Evolutionary conservation across 1,140 invertebrate species (phyloP).

Genomic region (Panagrolaimus sp.): DNA sequence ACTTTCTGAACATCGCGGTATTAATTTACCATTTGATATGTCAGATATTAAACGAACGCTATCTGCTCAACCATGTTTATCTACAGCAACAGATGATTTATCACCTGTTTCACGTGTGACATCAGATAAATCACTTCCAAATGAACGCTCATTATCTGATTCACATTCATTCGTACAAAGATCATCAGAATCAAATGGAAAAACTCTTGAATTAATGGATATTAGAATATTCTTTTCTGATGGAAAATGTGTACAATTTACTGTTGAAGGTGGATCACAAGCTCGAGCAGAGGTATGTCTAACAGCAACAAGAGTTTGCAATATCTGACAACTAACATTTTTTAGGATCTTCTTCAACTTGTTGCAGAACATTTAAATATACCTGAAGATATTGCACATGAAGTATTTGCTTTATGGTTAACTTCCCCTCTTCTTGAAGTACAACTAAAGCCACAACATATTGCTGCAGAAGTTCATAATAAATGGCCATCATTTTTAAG

Average conservation of each 20-base stretch:
- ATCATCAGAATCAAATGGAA: no score
- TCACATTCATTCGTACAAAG: no score
- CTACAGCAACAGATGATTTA: no score
- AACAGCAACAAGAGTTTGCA: no score
- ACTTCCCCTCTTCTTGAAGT: conserved; percentile 43
- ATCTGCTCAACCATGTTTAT: no score
- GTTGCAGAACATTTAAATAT: conserved; percentile 42
- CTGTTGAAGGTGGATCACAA: conserved; percentile 29
- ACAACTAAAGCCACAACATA: conserved; percentile 43
- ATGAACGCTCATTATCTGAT: no score
- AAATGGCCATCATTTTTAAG: conserved; percentile 43
- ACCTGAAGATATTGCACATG: conserved; percentile 24
- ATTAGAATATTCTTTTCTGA: conserved; percentile 45
- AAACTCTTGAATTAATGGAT: conserved; percentile 21
- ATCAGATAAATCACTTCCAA: no score
- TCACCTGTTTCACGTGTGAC: no score
- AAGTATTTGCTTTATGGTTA: conserved; percentile 42
- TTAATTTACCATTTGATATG: no score
- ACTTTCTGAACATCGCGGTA: no score
- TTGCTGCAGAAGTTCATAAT: conserved; percentile 31
- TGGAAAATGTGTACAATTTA: conserved; percentile 42
- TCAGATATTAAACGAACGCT: no score
- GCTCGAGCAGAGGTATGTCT: conserved; percentile 23
- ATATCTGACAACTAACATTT: no score
- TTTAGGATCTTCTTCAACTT: conserved; percentile 31